These are phyloP conservation scores for Apamea crenata DNA, from an alignment of 2,888 invertebrate genomes.

Conservation along the genomic window DNA sequence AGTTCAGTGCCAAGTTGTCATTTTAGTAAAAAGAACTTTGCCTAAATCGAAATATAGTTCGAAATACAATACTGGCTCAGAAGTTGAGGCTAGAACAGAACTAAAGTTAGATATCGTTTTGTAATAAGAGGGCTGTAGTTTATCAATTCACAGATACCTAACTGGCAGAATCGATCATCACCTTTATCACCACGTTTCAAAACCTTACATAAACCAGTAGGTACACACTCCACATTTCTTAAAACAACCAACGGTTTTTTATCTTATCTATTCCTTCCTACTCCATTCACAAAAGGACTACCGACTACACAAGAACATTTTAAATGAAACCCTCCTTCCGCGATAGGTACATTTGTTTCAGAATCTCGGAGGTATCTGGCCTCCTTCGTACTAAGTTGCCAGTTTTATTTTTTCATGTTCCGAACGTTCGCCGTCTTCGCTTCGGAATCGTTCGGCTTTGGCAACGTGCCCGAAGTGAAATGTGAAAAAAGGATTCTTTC, in stretches of 20 bases:
- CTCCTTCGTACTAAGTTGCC: slow-evolving; percentile 45
- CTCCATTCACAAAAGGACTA: slow-evolving; percentile 34
- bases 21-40: no score
- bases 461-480: slow-evolving; percentile 57
- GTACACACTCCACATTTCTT: neutral
- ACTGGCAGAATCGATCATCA: neutral
- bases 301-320: slow-evolving; percentile 48
- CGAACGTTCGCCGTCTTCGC: slow-evolving; percentile 45
- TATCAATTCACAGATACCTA: rapidly evolving
- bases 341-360: slow-evolving; percentile 63
- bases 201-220: neutral
- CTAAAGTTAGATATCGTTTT: no score
- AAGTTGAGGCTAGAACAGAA: no score
- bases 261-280: slow-evolving; percentile 21
- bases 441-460: slow-evolving; percentile 55
- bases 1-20: no score
- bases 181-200: neutral
- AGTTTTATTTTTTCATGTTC: slow-evolving; percentile 63
- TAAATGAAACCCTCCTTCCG: slow-evolving; percentile 61
- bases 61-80: no score
- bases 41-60: no score
- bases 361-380: slow-evolving; percentile 46
- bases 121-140: no score
- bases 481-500: slow-evolving; percentile 46
- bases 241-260: slow-evolving; percentile 26